Evolutionary conservation across 2,113 vertebrate species (phyloP).

Genomic region (Brachypodius melanocephalos): DNA sequence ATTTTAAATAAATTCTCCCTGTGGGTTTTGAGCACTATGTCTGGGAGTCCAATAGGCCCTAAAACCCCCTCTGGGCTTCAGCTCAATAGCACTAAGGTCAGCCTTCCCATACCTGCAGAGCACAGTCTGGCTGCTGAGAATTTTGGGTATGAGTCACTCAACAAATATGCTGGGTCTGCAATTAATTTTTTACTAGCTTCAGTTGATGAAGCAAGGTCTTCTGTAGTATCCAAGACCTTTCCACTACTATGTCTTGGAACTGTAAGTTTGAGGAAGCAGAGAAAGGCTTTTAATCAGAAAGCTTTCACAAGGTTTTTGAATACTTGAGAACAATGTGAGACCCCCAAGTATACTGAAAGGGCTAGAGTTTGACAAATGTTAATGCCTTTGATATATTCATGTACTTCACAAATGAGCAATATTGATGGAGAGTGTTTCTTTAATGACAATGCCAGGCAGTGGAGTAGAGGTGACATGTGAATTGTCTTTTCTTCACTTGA

Average conservation of each 20-base stretch:
- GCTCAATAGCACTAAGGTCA: neutral
- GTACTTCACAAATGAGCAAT: neutral
- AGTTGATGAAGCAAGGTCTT: neutral
- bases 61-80: neutral
- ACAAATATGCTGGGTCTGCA: neutral
- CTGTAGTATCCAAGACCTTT: neutral
- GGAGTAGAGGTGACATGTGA: slow-evolving; percentile 4
- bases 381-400: slow-evolving; percentile 27
- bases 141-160: neutral
- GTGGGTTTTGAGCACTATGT: neutral
- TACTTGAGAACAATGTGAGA: neutral
- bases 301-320: neutral
- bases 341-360: neutral
- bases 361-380: neutral
- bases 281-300: neutral
- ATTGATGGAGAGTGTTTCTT: slow-evolving; percentile 8
- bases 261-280: neutral
- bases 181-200: neutral
- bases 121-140: neutral
- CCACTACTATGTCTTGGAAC: neutral
- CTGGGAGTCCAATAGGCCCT: neutral
- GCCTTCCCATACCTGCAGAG: neutral
- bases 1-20: neutral
- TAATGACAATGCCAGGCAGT: neutral
- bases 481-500: slow-evolving; percentile 32